Conservation (phyloP, 2,888 invertebrate species). For the Cylloceria caligata region DNA sequence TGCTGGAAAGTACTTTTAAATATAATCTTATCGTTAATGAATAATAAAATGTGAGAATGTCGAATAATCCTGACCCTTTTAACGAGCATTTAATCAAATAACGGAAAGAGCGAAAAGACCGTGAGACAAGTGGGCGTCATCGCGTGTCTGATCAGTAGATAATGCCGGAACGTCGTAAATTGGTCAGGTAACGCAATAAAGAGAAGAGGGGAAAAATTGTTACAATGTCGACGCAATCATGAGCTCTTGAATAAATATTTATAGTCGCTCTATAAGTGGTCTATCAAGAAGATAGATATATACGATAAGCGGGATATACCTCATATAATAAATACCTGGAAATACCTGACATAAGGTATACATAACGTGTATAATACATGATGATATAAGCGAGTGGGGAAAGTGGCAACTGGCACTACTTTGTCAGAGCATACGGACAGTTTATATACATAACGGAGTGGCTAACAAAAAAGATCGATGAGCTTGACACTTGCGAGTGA, state of each 20-base stretch:
- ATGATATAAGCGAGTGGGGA: conserved; percentile 11
- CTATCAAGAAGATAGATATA: conserved; percentile 14
- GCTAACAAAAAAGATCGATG: conserved; percentile 29
- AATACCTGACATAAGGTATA: conserved; percentile 6
- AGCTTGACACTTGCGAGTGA: conserved; percentile 18
- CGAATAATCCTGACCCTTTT: conserved; percentile 5
- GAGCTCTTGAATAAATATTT: conserved; percentile 21
- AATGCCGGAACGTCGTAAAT: conserved; percentile 40
- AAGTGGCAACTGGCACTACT: background rate
- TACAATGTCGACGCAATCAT: conserved; percentile 26
- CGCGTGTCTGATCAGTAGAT: conserved; percentile 54
- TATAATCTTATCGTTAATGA: conserved; percentile 7
- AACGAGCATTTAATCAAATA: conserved; percentile 18
- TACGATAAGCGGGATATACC: conserved; percentile 3
- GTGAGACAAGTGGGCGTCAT: conserved; percentile 30
- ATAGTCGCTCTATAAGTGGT: conserved; percentile 20
- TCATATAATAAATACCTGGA: conserved; percentile 23
- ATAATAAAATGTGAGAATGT: conserved; percentile 4
- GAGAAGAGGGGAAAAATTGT: background rate
- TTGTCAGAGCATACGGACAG: conserved; percentile 3
- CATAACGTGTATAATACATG: background rate
- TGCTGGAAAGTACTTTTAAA: background rate
- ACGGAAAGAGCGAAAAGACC: conserved; percentile 1
- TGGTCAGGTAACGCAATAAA: conserved; percentile 42
- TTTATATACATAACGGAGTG: conserved; percentile 31